Evolutionary conservation across 2,113 vertebrate genomes (phyloP).

Genomic region (Eulemur rufifrons): DNA sequence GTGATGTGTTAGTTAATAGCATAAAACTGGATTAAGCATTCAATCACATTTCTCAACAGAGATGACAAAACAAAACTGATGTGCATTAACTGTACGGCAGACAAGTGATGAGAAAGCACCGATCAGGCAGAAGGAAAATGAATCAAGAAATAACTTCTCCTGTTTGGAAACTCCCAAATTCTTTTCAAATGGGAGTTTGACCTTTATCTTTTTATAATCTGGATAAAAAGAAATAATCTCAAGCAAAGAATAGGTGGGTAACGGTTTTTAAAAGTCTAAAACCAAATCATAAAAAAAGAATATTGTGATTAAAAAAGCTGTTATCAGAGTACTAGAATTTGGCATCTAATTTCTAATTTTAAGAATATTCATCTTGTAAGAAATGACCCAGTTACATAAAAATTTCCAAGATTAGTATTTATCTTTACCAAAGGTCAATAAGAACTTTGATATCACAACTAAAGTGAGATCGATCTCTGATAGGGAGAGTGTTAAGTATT

Average conservation of each 20-base stretch:
- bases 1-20: slow-evolving; percentile 55
- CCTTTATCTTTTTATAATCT: neutral
- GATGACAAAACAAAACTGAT: slow-evolving; percentile 63
- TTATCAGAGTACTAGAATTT: neutral
- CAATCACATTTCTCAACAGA: slow-evolving; percentile 64
- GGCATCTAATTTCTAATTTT: slow-evolving; percentile 1
- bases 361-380: neutral
- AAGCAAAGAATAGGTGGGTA: neutral
- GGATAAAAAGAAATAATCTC: neutral
- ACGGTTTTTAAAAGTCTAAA: neutral
- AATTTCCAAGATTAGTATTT: neutral
- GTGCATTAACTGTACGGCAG: slow-evolving; percentile 43
- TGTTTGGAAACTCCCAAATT: neutral
- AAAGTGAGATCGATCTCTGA: neutral
- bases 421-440: neutral
- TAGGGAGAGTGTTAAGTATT: neutral
- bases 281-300: neutral
- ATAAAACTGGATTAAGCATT: slow-evolving; percentile 64
- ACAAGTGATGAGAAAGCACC: slow-evolving; percentile 41
- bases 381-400: neutral
- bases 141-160: slow-evolving; percentile 26
- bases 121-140: neutral
- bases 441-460: neutral
- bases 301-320: neutral
- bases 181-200: neutral